Conservation (phyloP, 1,140 invertebrate species). For the Cherax quadricarinatus region DNA sequence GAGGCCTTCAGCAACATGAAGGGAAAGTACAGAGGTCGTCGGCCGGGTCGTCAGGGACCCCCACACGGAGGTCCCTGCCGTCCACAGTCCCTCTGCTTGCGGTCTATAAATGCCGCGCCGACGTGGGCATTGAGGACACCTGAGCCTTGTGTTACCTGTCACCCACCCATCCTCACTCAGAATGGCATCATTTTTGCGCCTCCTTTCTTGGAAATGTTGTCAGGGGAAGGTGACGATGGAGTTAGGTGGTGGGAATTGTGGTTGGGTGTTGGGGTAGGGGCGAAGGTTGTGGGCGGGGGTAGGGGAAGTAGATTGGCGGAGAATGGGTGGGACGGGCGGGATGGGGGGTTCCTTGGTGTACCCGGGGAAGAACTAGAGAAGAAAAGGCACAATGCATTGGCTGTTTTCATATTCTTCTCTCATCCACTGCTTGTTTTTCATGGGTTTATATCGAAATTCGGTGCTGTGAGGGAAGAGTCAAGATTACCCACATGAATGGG, state of each 20-base stretch:
- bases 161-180: constrained; percentile 26
- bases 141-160: constrained; percentile 44
- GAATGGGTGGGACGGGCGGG: background rate
- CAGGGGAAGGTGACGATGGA: background rate
- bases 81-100: constrained; percentile 16
- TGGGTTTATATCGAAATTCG: no score
- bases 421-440: no score
- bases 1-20: background rate
- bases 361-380: no score
- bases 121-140: constrained; percentile 27
- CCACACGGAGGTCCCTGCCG: background rate
- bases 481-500: constrained; percentile 27
- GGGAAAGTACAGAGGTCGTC: background rate
- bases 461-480: background rate
- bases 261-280: background rate
- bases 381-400: no score
- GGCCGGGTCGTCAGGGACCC: background rate
- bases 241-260: no score
- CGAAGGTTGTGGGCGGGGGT: background rate
- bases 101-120: constrained; percentile 25
- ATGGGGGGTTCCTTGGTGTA: background rate
- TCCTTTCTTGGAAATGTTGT: constrained; percentile 29
- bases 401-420: no score
- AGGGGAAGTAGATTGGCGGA: background rate
- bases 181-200: constrained; percentile 36